Conservation (phyloP, 2,113 vertebrate genomes). For the Semnornis frantzii region DNA sequence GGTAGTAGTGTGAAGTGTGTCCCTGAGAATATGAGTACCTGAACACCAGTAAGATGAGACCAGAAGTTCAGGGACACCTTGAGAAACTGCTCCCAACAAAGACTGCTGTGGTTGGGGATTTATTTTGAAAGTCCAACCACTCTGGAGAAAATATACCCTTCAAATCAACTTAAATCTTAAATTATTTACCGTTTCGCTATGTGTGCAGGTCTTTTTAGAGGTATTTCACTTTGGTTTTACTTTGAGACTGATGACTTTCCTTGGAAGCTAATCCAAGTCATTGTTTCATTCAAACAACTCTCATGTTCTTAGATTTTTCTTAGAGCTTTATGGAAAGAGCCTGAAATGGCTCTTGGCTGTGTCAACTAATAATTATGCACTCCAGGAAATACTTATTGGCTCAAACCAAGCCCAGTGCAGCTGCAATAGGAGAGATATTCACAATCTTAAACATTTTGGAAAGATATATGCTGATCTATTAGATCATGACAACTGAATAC, state of each 20-base stretch:
- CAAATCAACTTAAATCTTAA: neutral
- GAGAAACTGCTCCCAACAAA: neutral
- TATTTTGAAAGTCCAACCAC: neutral
- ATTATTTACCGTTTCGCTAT: neutral
- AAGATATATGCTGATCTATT: neutral
- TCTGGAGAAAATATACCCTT: neutral
- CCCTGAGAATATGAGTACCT: neutral
- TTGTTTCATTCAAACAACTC: neutral
- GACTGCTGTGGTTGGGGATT: neutral
- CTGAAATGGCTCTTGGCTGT: neutral
- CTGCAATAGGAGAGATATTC: neutral
- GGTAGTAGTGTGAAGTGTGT: neutral
- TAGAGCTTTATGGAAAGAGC: neutral
- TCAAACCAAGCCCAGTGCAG: neutral
- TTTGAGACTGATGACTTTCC: neutral
- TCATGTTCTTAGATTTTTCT: neutral
- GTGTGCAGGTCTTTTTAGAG: neutral
- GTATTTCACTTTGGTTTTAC: neutral
- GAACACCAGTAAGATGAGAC: neutral
- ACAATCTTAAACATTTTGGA: neutral
- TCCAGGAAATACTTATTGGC: constrained; percentile 1
- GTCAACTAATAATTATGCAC: neutral
- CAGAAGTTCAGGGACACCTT: neutral
- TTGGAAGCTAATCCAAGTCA: neutral
- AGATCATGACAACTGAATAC: neutral